Evolutionary conservation across 2,888 invertebrate species (phyloP), one percentile per base, ranked within the genome.

Genomic region (Diadromus collaris): DNA sequence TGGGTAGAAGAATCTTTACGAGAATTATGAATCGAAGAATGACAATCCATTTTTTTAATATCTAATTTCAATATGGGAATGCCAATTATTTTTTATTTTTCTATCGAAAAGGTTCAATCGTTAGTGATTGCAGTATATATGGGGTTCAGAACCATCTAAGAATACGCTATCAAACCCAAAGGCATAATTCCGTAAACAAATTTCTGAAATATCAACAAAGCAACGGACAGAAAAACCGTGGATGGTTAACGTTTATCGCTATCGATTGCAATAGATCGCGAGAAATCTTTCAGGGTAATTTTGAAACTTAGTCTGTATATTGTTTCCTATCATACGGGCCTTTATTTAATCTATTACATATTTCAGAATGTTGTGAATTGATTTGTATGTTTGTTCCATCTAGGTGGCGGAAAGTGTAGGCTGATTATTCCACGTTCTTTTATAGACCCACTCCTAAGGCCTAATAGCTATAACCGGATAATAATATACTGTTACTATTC

Each of bases 241-340:
- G 29, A n/a, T 34, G 32, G 69, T 13, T 48, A 48, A 38, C 61
- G 21, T 61, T 63, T 54, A 63, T 51, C 27, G 64, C 63, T 16
- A 64, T 69, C 69, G 63, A 76, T 76, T 27, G 38, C 13, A 46
- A 51, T n/a, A 63, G 24, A 16, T 61, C 60, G 41, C 41, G 54
- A 21, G 19, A 68, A 63, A 51, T 32, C 41, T 63, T 54, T 63
- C 68, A 51, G 24, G 46, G 32, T 21, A 64, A 64, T 76, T 70
- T 70, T 27, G 44, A 16, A 46, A 69, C 34, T 44, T 44, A 41
- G 1, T 48, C 2, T 34, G 38, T n/a, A n/a, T n/a, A n/a, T 3
- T 24, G 16, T 21, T 48, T 7, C 19, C 9, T 9, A 1, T 10
- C 21, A 48, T 9, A 1, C 5, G 13, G 21, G 13, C 4, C 24